phyloP scores from a whole-genome alignment of 2,797 vertebrate species.

The Periophthalmus magnuspinnatus region DNA sequence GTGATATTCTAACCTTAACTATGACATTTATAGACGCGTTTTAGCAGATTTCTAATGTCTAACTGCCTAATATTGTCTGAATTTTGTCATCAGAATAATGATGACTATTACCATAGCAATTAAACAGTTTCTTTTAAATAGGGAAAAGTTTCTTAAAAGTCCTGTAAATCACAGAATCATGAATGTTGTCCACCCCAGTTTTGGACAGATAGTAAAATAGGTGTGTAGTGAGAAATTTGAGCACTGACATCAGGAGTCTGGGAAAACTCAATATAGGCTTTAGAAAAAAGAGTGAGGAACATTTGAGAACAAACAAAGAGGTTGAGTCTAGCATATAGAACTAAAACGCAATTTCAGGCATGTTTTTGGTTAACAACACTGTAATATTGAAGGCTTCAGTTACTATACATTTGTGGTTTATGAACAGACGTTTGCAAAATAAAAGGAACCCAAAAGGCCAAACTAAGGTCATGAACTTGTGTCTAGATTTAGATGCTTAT shows the following conservation, averaged over 20 bases:
- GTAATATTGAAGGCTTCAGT: too few relatives aligned
- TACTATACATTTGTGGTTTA: too few relatives aligned
- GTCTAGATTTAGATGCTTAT: background rate
- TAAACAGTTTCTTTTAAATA: too few relatives aligned
- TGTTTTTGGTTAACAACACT: constrained; percentile 8
- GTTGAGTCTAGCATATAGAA: too few relatives aligned
- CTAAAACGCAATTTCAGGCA: too few relatives aligned
- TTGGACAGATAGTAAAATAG: too few relatives aligned
- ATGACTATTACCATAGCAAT: too few relatives aligned
- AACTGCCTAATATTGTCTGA: background rate
- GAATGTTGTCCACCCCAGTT: too few relatives aligned
- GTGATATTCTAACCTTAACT: background rate
- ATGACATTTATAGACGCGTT: background rate
- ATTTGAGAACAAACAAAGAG: background rate
- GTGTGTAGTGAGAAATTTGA: background rate
- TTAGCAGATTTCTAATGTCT: background rate
- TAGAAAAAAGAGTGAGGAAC: too few relatives aligned
- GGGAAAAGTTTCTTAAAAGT: too few relatives aligned
- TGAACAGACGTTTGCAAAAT: constrained; percentile 17
- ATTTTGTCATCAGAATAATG: too few relatives aligned
- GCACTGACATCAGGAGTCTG: background rate
- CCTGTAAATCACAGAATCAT: too few relatives aligned
- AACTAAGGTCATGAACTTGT: constrained; percentile 13
- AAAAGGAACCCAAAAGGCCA: constrained; percentile 21
- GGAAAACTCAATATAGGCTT: background rate